Evolutionary conservation across 1,140 invertebrate genomes (phyloP).

Genomic region (Nixonia krombeini): DNA sequence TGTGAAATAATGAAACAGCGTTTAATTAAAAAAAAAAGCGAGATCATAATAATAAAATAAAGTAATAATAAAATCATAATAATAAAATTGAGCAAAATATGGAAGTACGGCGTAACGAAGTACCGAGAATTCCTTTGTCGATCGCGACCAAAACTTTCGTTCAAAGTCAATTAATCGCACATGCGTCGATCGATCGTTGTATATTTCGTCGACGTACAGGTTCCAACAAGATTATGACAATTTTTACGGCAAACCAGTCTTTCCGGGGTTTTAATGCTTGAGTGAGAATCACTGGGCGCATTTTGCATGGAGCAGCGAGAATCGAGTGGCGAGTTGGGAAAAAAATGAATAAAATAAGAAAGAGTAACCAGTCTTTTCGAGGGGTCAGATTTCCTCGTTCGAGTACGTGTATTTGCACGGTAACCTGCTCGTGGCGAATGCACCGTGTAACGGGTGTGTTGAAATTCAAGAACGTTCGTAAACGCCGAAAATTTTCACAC

Average conservation of each 20-base stretch:
- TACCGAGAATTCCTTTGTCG: too few relatives aligned
- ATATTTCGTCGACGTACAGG: too few relatives aligned
- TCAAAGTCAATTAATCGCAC: too few relatives aligned
- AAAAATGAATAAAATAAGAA: constrained; percentile 5
- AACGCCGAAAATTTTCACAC: not conserved
- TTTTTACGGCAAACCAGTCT: not conserved
- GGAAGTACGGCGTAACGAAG: too few relatives aligned
- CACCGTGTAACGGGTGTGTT: constrained; percentile 5
- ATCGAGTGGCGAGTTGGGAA: not conserved
- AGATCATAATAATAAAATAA: too few relatives aligned
- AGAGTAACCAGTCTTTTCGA: constrained; percentile 10
- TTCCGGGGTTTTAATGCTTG: constrained; percentile 1
- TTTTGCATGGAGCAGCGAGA: not conserved
- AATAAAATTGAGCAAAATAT: too few relatives aligned
- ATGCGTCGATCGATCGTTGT: too few relatives aligned
- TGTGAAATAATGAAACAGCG: too few relatives aligned
- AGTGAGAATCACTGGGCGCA: constrained; percentile 1
- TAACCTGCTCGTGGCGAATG: constrained; percentile 2
- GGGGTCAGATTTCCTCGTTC: constrained; percentile 32
- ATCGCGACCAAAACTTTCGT: too few relatives aligned
- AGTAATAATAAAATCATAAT: too few relatives aligned
- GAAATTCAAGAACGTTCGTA: constrained; percentile 1
- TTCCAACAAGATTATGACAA: not conserved
- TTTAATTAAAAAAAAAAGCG: too few relatives aligned
- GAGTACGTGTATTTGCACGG: not conserved